Conservation (phyloP, 1,140 invertebrate species). For the Copidosoma floridanum region DNA sequence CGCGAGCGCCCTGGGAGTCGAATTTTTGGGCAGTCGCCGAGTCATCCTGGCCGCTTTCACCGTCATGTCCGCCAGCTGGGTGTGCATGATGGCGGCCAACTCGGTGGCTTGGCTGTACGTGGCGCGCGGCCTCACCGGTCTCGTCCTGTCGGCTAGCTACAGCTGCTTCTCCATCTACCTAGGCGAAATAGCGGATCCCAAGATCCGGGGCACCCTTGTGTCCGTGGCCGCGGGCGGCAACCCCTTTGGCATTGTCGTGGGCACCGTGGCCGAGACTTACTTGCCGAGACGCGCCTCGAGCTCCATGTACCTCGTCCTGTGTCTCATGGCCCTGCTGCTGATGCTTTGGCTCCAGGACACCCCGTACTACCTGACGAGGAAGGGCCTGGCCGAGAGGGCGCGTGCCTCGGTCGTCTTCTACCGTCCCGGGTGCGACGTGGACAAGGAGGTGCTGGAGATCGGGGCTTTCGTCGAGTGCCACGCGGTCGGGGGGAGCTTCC, state of each 20-base stretch:
- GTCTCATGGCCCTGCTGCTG: not conserved
- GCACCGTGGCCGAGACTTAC: not conserved
- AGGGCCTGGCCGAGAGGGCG: not conserved
- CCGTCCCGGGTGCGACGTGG: not conserved
- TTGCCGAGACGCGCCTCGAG: slow-evolving; percentile 53
- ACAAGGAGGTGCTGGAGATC: not conserved
- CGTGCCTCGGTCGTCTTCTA: slow-evolving; percentile 4
- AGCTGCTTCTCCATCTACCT: slow-evolving; percentile 51
- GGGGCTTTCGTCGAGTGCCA: not conserved
- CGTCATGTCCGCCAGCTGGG: slow-evolving; percentile 64
- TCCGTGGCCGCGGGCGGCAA: not conserved
- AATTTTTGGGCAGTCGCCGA: slow-evolving; percentile 64
- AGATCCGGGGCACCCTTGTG: slow-evolving; percentile 3
- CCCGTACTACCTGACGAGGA: not conserved
- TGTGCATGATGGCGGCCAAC: slow-evolving; percentile 58
- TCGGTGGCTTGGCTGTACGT: slow-evolving; percentile 57
- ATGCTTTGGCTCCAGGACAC: not conserved
- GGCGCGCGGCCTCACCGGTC: slow-evolving; percentile 47
- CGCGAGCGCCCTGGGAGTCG: slow-evolving; percentile 38
- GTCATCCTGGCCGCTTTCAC: slow-evolving; percentile 61
- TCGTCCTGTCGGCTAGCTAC: slow-evolving; percentile 65
- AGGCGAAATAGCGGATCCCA: not conserved
- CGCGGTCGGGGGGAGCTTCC: not conserved
- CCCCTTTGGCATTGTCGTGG: not conserved
- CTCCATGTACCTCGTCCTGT: slow-evolving; percentile 32